Conservation (phyloP, 2,797 vertebrate species). For the Clarias fuscus region DNA sequence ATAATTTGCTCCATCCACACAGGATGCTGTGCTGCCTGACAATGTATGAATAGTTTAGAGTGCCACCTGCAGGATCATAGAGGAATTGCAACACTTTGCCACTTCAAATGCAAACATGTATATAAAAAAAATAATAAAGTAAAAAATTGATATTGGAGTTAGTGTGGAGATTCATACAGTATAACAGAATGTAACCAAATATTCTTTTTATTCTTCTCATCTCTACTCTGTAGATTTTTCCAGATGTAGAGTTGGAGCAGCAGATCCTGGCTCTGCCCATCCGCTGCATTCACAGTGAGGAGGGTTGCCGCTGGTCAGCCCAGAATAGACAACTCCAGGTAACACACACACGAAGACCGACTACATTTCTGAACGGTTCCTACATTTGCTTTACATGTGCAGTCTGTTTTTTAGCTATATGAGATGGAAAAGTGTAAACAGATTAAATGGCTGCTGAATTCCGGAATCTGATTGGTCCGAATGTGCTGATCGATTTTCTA, state of each 20-base stretch:
- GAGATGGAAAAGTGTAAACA: neutral
- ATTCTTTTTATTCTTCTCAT: too few relatives aligned
- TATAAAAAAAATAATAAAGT: too few relatives aligned
- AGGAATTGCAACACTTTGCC: too few relatives aligned
- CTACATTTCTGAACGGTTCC: neutral
- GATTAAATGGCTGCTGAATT: neutral
- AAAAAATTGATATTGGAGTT: too few relatives aligned
- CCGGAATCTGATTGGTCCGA: neutral
- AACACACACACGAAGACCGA: neutral
- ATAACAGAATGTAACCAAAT: too few relatives aligned
- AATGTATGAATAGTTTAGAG: too few relatives aligned
- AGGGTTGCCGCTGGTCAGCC: conserved; percentile 94
- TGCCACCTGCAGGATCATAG: too few relatives aligned
- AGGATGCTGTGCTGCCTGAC: too few relatives aligned
- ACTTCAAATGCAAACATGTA: too few relatives aligned
- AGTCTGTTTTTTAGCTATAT: neutral
- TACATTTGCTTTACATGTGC: neutral
- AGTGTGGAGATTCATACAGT: too few relatives aligned
- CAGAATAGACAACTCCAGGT: conserved; percentile 95
- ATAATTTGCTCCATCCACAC: too few relatives aligned
- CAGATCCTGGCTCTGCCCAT: conserved; percentile 89
- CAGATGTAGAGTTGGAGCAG: conserved; percentile 91
- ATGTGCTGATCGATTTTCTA: neutral
- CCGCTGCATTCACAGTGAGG: conserved; percentile 97
- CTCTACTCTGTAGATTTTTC: conserved; percentile 83